Percentiles rank a stretch among this genome's conserved stretches.
Conservation (phyloP, 2,113 vertebrate species). For the Octodon degus region DNA sequence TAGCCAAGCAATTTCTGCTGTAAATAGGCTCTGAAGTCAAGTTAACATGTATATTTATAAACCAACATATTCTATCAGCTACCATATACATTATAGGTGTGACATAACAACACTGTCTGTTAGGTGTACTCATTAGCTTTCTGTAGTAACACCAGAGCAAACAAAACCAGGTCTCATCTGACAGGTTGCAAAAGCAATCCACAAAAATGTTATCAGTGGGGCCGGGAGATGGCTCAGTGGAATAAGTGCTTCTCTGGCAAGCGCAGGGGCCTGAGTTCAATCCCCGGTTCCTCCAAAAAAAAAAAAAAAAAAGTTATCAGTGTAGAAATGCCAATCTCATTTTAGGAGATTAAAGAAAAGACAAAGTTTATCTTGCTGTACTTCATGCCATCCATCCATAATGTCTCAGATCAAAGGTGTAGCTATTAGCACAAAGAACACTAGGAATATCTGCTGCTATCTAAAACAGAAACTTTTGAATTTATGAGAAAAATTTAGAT, state of each 20-base stretch:
- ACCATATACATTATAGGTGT: not conserved
- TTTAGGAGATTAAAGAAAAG: not conserved
- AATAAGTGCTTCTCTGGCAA: too few relatives aligned
- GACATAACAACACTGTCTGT: not conserved
- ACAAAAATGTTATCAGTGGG: not conserved
- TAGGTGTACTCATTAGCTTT: not conserved
- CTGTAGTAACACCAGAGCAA: not conserved
- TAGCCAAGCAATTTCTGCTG: slow-evolving; percentile 19
- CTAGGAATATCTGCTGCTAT: not conserved
- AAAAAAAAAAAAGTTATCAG: not conserved
- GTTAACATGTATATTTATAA: not conserved
- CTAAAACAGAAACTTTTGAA: slow-evolving; percentile 12
- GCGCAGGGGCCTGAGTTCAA: too few relatives aligned
- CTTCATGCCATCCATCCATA: not conserved
- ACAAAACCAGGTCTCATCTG: slow-evolving; percentile 8
- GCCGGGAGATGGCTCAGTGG: too few relatives aligned
- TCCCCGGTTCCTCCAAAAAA: too few relatives aligned
- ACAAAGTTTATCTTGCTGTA: not conserved
- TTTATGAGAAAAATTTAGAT: not conserved
- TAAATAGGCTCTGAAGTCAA: slow-evolving; percentile 28
- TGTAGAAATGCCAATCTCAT: not conserved
- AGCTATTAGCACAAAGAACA: not conserved
- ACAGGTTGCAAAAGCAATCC: not conserved
- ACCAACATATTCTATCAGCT: not conserved
- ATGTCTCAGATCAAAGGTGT: not conserved